Base-by-base conservation (phyloP, 1,140 invertebrate genomes). In the Drosophila mojavensis region DNA sequence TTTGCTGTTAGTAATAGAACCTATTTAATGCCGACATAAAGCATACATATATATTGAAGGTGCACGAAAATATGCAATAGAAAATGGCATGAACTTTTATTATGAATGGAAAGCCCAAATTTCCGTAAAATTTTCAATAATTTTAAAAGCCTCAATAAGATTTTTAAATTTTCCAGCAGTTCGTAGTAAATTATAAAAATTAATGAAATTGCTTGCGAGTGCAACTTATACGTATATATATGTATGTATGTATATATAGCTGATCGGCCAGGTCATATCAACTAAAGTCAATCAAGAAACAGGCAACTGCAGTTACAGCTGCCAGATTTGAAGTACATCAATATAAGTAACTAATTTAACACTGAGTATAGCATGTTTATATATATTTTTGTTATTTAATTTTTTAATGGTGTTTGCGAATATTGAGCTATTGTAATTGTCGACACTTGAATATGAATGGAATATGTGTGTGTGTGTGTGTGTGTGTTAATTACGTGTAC, bases 211-310 rank as follows among this genome's bases (percentile, higher is more conserved):
- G 48, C 11, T 41, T 43, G n/a, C 20, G 30, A 24, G 30, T 28
- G 24, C 50, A 55, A 72, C 56, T 43, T 48, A 0, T 15, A 55
- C 53, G 36, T 33, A 58, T 33, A 41, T 39, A 58, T 65, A 59
- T 41, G 11, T 33, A 41, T 39, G 51, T 65, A 59, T 41, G 11
- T 26, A 65, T 53, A 51, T 53, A 17, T 53, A 45, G 17, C 43
- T 45, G 5, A 54, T 45, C 50, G 55, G 24, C 4, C 47, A 20
- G 30, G 15, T 39, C 39, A 20, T 43, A 65, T 65, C 36, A 65
- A 56, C 53, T 47, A 17, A 59, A 66, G 63, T 72, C 69, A 72
- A 72, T 72, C 63, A 72, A 72, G 28, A 15, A 50, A 17, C 61
- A 65, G 62, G 65, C 65, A 26, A 60, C 15, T 20, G 36, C 10